Evolutionary conservation across 2,113 vertebrate genomes (phyloP).

Genomic region (Phalacrocorax brasilianus): DNA sequence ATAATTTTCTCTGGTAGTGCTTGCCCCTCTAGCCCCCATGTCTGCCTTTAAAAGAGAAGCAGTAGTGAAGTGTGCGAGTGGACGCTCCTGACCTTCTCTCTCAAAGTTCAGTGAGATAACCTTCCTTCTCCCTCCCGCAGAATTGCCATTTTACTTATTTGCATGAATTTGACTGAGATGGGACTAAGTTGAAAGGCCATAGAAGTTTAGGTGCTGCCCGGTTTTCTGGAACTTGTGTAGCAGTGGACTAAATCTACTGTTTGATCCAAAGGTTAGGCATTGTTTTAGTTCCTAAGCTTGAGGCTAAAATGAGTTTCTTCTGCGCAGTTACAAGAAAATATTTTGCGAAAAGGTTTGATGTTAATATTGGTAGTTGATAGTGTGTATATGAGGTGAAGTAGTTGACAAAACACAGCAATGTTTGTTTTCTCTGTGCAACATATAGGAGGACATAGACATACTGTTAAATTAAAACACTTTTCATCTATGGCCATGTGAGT

Average conservation of each 20-base stretch:
- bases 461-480: not conserved
- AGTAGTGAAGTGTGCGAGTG: not conserved
- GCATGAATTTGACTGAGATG: not conserved
- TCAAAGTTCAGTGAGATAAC: rapidly evolving
- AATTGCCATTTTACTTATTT: not conserved
- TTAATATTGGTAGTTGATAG: not conserved
- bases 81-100: too few relatives aligned
- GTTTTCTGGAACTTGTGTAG: not conserved
- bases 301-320: not conserved
- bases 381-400: not conserved
- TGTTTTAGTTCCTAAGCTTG: not conserved
- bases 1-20: not conserved
- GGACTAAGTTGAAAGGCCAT: rapidly evolving
- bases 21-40: not conserved
- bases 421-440: rapidly evolving
- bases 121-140: not conserved
- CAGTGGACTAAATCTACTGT: not conserved
- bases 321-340: not conserved
- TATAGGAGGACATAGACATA: too few relatives aligned
- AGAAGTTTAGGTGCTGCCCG: rapidly evolving
- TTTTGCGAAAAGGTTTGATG: not conserved
- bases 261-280: not conserved
- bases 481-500: not conserved
- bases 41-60: not conserved
- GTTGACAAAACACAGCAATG: not conserved